Evolutionary conservation across 2,888 invertebrate genomes (phyloP), one percentile per base, ranked within the genome.

Genomic region (Sturmia bella): DNA sequence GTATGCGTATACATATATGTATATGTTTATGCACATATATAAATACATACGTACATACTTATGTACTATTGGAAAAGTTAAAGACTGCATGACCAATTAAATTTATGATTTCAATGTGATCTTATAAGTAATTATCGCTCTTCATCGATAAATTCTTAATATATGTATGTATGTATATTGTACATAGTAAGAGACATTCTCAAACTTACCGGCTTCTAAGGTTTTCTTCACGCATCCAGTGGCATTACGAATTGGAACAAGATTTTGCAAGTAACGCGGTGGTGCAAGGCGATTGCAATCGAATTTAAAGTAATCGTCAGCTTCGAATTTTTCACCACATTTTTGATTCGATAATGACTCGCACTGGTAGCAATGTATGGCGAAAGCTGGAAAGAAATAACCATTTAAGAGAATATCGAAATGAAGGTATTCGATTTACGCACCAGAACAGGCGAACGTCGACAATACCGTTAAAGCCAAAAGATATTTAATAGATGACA

Each of bases 141-240:
- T 32, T 32, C 32, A 32, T 7, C 32, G 7, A 27, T 6, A 27
- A 4, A 27, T 27, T 3, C 6, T 27, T 27, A 27, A 27, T 4
- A 6, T 27, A 4, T 6, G 27, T 27, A 27, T 6, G 27, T 27
- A 27, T 27, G 27, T 27, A 27, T 27, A 6, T n/a, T 27, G 27
- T 6, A 27, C 6, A 27, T 27, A 9, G 5, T 32, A n/a, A n/a
- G n/a, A n/a, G 32, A 4, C 32, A 9, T 17, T 63, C 50, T 59
- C 32, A 7, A 52, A 88, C 90, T 90, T 87, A 90, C 90, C 78
- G 66, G 84, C 83, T 12, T 88, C 88, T 57, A 90, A 80, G 56
- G 81, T 85, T 85, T 89, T 88, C 86, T 87, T 89, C 88, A 90
- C 87, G 86, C 90, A 90, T 61, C 91, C 90, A 21, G 90, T 90